Base-by-base conservation (phyloP, 2,113 vertebrate genomes). In the Malurus elegans region DNA sequence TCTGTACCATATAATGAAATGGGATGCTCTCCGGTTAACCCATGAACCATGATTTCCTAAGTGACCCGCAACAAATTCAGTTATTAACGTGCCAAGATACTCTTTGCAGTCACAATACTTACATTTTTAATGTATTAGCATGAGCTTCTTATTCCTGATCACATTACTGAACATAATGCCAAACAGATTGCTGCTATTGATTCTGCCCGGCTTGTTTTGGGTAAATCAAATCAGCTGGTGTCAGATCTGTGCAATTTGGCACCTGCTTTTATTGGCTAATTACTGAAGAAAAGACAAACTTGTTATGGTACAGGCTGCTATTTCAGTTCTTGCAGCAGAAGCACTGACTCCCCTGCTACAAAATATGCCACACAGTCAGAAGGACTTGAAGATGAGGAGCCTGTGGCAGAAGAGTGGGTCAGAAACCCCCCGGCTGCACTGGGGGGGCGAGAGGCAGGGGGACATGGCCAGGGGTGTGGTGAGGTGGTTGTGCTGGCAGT, bases 241-340 rank as follows among this genome's bases (percentile, higher is more conserved):
- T 88, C 69, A 94, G 92, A 86, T 96, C 85, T 96, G 94, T 96
- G 92, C 82, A 92, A 57, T 86, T 96, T 96, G 96, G 94, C 92
- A 97, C 73, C 78, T 86, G 51, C 36, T 71, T 93, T 81, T 90
- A 92, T 84, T 91, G 71, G 79, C 92, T 94, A 91, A 88, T 96
- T 96, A 94, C 75, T 75, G 57, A 87, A 93, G 34, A 75, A 95
- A 95, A 92, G 92, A 96, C 86, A 92, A 94, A 74, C 86, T 79
- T 97, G 91, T 83, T 61, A 87, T 1, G 4, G 64, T 70, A 83
- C 93, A 76, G 1, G 8, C 16, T 71, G 70, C 87, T 82, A 92
- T 87, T 47, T 88, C 79, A 79, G 69, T 94, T 61, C 79, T 44
- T 56, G 45, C 0, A 2, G 94, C 36, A 90, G 94, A 95, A 80